Evolutionary conservation across 2,797 vertebrate genomes (phyloP).

Genomic region (Tragopan temminckii): DNA sequence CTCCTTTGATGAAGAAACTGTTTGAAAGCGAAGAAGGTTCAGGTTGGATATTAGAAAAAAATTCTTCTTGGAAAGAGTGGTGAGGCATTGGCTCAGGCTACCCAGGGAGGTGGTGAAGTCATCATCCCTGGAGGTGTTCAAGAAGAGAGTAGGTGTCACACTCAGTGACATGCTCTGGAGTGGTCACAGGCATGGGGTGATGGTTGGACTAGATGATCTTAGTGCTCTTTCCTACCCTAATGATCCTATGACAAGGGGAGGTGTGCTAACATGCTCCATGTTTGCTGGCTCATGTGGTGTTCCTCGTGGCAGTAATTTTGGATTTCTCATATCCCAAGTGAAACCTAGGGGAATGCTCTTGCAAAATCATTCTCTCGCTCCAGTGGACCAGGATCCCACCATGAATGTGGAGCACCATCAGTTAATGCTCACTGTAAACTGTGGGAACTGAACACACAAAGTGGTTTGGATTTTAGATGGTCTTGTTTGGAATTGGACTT

Average conservation of each 20-base stretch:
- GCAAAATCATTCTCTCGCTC: neutral
- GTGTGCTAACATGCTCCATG: neutral
- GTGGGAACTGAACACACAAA: accelerated
- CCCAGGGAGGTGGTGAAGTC: too few species aligned
- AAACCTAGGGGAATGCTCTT: neutral
- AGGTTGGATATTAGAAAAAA: too few species aligned
- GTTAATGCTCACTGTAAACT: neutral
- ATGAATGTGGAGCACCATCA: neutral
- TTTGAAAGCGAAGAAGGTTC: neutral
- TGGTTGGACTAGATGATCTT: too few species aligned
- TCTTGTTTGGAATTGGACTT: neutral
- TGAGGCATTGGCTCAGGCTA: too few species aligned
- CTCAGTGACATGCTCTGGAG: too few species aligned
- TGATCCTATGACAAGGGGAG: neutral
- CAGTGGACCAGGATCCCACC: neutral
- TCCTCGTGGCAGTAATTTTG: neutral
- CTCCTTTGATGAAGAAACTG: neutral
- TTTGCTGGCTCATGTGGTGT: neutral
- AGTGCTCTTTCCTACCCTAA: too few species aligned
- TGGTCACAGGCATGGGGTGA: too few species aligned
- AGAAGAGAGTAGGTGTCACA: too few species aligned
- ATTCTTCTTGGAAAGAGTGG: too few species aligned
- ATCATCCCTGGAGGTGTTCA: too few species aligned
- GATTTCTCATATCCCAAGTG: neutral
- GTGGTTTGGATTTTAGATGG: neutral